Conservation (phyloP, 2,888 invertebrate species). For the Brenthis daphne region DNA sequence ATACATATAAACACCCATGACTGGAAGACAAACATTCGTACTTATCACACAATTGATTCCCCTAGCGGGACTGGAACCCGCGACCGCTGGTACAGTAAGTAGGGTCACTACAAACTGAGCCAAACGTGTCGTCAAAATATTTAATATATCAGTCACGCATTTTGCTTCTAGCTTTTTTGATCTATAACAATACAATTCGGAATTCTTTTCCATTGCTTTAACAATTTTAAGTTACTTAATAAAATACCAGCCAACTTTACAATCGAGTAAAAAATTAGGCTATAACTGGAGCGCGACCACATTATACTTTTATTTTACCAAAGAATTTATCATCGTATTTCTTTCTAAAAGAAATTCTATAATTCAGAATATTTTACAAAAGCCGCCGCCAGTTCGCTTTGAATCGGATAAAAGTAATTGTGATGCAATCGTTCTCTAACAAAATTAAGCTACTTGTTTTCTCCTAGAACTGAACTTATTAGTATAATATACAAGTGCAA, state of each 20-base stretch:
- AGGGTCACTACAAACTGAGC: too few species aligned
- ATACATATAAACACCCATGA: too few species aligned
- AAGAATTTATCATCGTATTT: slow-evolving; percentile 16
- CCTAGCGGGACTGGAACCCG: too few species aligned
- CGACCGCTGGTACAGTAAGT: too few species aligned
- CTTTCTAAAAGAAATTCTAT: slow-evolving; percentile 1
- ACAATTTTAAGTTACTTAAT: slow-evolving; percentile 12
- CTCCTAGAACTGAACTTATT: too few species aligned
- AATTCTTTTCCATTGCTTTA: not conserved
- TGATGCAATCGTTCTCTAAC: not conserved
- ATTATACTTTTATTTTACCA: slow-evolving; percentile 10
- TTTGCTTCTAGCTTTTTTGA: not conserved
- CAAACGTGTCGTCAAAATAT: not conserved
- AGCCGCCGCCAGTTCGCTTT: not conserved
- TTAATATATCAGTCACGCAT: not conserved
- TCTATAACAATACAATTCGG: not conserved
- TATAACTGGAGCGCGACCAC: slow-evolving; percentile 20
- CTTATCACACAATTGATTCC: too few species aligned
- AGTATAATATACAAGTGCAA: too few species aligned
- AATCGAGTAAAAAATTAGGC: not conserved
- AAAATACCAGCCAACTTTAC: slow-evolving; percentile 6
- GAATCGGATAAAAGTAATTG: not conserved
- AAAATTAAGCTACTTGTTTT: not conserved
- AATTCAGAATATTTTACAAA: slow-evolving; percentile 4
- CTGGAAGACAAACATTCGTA: too few species aligned